phyloP scores from a whole-genome alignment of 1,140 invertebrate genomes.

The Zaprionus capensis region DNA sequence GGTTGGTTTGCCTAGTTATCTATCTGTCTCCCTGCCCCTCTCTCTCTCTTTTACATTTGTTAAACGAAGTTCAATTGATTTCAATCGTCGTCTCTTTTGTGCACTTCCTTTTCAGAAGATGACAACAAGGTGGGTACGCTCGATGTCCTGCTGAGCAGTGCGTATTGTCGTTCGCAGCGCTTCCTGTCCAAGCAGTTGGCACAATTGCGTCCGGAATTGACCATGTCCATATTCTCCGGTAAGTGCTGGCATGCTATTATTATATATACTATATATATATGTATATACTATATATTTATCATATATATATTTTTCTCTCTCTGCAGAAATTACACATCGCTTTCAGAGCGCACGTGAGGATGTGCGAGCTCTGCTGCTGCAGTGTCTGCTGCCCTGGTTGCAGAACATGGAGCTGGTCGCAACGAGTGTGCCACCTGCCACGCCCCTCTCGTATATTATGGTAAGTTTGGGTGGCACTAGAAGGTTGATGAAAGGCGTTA shows the following conservation, averaged over 20 bases:
- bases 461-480: conserved; percentile 84
- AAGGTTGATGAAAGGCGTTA: conserved; percentile 7
- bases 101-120: conserved; percentile 85
- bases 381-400: conserved; percentile 98
- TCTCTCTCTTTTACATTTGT: not conserved
- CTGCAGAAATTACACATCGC: conserved; percentile 97
- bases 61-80: conserved; percentile 3
- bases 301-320: conserved; percentile 28
- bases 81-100: conserved; percentile 23
- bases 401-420: conserved; percentile 99
- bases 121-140: conserved; percentile 88
- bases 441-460: conserved; percentile 92
- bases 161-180: conserved; percentile 96
- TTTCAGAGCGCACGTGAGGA: conserved; percentile 97
- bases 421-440: conserved; percentile 95
- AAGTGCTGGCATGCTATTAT: conserved; percentile 63
- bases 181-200: conserved; percentile 96
- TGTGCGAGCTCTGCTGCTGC: conserved; percentile 94
- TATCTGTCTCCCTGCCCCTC: not conserved
- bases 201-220: conserved; percentile 96
- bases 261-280: conserved; percentile 4
- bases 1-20: not conserved
- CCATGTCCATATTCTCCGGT: conserved; percentile 99
- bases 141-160: conserved; percentile 92
- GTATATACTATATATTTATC: not conserved